Base-by-base conservation (phyloP, 2,113 vertebrate species). In the Sterrhoptilus dennistouni region DNA sequence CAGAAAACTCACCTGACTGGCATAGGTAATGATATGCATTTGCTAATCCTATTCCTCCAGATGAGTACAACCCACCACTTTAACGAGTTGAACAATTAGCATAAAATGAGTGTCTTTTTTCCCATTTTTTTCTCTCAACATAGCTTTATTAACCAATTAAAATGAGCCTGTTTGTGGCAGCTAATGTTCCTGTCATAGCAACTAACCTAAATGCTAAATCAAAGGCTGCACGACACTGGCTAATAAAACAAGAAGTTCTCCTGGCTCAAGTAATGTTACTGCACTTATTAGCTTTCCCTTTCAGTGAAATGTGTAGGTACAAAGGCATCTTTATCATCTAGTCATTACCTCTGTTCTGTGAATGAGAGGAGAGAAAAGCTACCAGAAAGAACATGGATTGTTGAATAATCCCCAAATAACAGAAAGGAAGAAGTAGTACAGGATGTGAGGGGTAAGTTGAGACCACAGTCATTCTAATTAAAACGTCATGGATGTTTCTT, bases 21-120 rank as follows among this genome's bases (percentile, higher is more conserved):
- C 28, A 83, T 77, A 90, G 92, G 42, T 88, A 90, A 83, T 65
- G 70, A 83, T 83, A 93, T 27, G 45, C 23, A 8, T 74, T 92
- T 77, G 50, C 71, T 92, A 70, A 90, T 88, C 88, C 42, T 86
- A 68, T 90, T 83, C 24, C 31, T 90, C 83, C 76, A 83, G 75
- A 50, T 77, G 68, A 77, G 29, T 14, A 29, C 29, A 61, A 47
- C 19, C 35, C 9, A 80, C 45, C 35, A 35, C 22, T 64, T 79
- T 4, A 84, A 31, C 2, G 59, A 65, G 23, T 45, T 70, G n/a
- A 90, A 33, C 42, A 83, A 50, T 45, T 80, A 66, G 49, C 25
- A 45, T 71, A 35, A 80, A 79, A 65, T 17, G 47, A 52, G 23
- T 42, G 56, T n/a, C 6, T 64, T 8, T 19, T 24, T 12, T 45